Percentiles rank a stretch among this genome's conserved stretches.
phyloP scores from a whole-genome alignment of 2,888 invertebrate species.

The Unio pictorum region DNA sequence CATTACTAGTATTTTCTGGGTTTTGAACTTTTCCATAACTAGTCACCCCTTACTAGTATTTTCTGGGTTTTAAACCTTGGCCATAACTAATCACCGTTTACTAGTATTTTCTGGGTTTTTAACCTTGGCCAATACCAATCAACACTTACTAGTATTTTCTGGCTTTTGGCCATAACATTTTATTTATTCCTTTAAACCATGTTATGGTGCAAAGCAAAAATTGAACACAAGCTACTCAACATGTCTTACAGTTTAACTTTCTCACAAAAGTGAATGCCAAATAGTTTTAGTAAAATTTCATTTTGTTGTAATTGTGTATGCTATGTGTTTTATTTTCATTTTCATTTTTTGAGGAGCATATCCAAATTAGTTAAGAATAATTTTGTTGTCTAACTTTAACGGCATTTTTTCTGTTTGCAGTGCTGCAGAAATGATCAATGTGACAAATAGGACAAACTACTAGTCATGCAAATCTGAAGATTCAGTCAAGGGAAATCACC shows the following conservation, averaged over 20 bases:
- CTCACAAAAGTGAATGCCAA: neutral
- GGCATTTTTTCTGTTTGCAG: constrained; percentile 32
- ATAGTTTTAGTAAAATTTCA: constrained; percentile 2
- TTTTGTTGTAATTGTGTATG: neutral
- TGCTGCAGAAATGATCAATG: constrained; percentile 50
- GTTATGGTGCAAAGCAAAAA: neutral
- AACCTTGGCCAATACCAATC: too few species aligned
- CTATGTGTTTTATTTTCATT: neutral
- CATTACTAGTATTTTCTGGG: too few species aligned
- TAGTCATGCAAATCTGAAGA: too few species aligned
- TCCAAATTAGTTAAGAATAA: neutral
- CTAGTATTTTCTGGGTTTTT: too few species aligned
- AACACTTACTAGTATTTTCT: too few species aligned
- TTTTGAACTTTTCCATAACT: too few species aligned
- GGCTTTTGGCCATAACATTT: too few species aligned
- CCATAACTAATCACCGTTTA: too few species aligned
- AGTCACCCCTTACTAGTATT: too few species aligned
- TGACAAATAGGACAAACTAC: constrained; percentile 35
- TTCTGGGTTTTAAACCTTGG: too few species aligned
- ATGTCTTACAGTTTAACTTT: neutral
- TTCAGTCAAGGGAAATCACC: too few species aligned
- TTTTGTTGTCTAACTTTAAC: constrained; percentile 1
- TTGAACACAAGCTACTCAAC: neutral
- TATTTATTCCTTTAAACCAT: too few species aligned
- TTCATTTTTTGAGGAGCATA: neutral